Evolutionary conservation across 2,113 vertebrate species (phyloP).

Genomic region (Cyprinus carpio): DNA sequence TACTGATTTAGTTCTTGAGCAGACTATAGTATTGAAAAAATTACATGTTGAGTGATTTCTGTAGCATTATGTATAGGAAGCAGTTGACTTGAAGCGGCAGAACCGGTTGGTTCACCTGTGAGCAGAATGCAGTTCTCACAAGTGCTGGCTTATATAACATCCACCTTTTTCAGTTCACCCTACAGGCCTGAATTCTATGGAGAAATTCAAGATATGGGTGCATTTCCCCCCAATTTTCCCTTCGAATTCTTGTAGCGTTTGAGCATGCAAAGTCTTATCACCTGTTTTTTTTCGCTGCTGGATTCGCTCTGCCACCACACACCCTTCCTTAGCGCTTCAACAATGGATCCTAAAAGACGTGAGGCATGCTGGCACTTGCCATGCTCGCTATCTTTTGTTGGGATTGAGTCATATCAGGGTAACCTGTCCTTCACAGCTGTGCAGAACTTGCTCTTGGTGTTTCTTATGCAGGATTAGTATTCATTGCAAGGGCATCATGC

Average conservation of each 20-base stretch:
- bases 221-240: background rate
- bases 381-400: constrained; percentile 15
- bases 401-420: constrained; percentile 27
- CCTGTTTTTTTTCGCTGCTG: background rate
- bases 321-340: background rate
- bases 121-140: background rate
- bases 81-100: constrained; percentile 16
- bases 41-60: background rate
- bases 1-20: background rate
- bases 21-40: background rate
- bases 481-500: background rate
- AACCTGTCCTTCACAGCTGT: constrained; percentile 29
- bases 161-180: background rate
- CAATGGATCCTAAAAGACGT: background rate
- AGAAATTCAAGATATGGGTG: background rate
- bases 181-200: background rate
- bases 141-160: background rate
- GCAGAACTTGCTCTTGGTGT: background rate
- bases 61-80: background rate
- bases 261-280: background rate
- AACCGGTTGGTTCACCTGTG: constrained; percentile 38
- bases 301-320: constrained; percentile 18
- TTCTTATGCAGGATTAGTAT: background rate
- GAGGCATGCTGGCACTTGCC: constrained; percentile 45
- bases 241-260: background rate